Evolutionary conservation across 2,797 vertebrate species (phyloP).

Genomic region (Delichon dasypus): DNA sequence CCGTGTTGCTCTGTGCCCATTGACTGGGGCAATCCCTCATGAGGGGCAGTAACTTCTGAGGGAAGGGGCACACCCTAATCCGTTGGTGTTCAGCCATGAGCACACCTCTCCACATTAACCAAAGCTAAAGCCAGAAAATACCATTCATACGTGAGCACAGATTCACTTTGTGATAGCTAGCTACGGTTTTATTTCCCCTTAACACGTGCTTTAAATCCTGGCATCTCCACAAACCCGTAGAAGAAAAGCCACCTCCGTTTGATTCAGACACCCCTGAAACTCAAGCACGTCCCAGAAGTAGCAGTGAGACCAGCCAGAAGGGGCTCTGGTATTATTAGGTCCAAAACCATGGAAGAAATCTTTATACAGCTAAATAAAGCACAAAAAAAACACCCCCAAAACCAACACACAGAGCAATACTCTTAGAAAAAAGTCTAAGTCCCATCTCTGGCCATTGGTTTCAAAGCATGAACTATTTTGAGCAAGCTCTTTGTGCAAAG

Average conservation of each 20-base stretch:
- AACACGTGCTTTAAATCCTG: background rate
- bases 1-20: background rate
- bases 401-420: background rate
- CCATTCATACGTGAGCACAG: background rate
- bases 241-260: rapidly evolving
- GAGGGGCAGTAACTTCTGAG: background rate
- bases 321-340: background rate
- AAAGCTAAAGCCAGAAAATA: background rate
- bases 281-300: background rate
- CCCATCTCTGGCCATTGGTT: rapidly evolving
- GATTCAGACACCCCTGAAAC: background rate
- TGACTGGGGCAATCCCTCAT: rapidly evolving
- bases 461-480: background rate
- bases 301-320: background rate
- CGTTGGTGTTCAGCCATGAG: rapidly evolving
- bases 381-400: background rate
- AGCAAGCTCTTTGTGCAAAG: background rate
- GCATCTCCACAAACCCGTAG: background rate
- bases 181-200: background rate
- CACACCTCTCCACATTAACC: no score
- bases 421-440: rapidly evolving
- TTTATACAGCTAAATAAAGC: background rate
- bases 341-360: background rate
- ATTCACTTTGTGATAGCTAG: background rate
- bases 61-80: background rate